Percentiles rank a stretch among this genome's conserved stretches.
Conservation (phyloP, 2,888 invertebrate species). For the Augochlorella aurata region DNA sequence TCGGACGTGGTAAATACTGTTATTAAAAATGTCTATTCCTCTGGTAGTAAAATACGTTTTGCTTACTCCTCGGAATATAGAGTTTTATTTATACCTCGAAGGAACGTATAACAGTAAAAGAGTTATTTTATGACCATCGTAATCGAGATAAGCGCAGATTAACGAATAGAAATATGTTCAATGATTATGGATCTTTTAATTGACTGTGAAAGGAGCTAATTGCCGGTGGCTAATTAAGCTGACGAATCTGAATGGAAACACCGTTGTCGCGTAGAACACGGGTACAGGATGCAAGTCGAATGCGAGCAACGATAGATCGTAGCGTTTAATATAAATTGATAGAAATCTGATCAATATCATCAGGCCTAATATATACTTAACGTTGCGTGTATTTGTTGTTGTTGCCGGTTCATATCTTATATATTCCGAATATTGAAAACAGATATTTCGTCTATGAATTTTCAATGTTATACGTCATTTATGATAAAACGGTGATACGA, state of each 20-base stretch:
- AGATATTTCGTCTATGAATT: constrained; percentile 76
- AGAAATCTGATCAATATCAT: constrained; percentile 76
- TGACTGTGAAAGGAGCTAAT: background rate
- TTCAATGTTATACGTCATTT: constrained; percentile 73
- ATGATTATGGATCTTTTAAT: background rate
- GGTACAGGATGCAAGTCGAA: constrained; percentile 45
- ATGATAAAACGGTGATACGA: constrained; percentile 42
- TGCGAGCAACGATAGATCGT: constrained; percentile 56
- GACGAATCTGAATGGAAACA: constrained; percentile 27
- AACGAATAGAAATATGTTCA: background rate
- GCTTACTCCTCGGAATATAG: background rate
- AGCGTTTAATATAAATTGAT: constrained; percentile 64
- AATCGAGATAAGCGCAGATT: constrained; percentile 19
- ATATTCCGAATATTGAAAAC: constrained; percentile 70
- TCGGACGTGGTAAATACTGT: too few relatives aligned
- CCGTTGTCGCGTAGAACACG: constrained; percentile 43
- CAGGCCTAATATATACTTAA: constrained; percentile 81
- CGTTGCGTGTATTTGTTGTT: constrained; percentile 80
- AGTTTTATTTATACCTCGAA: background rate
- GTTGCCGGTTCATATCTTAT: constrained; percentile 78
- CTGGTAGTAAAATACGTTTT: too few relatives aligned
- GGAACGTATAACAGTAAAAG: background rate
- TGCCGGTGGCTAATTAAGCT: background rate
- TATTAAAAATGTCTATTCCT: too few relatives aligned
- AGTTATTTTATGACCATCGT: constrained; percentile 21